A percentile compares a stretch with the other conserved stretches of the same genome.
These are phyloP conservation scores for Exephanes ischioxanthus DNA, from an alignment of 2,888 invertebrate genomes.

Conservation along the genomic window DNA sequence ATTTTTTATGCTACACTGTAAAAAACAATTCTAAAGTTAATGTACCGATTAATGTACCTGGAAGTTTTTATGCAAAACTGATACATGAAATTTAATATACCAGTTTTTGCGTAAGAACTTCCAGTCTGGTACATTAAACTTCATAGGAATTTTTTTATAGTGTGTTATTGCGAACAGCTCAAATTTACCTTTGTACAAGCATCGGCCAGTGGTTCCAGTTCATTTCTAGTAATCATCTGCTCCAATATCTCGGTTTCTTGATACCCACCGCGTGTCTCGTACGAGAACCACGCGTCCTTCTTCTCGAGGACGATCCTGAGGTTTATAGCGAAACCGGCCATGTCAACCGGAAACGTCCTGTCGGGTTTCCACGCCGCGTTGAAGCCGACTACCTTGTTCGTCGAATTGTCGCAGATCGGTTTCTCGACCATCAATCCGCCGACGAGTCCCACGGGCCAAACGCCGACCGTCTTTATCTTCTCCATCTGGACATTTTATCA, in stretches of 20 bases:
- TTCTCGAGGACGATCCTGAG: constrained; percentile 90
- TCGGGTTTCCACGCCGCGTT: constrained; percentile 95
- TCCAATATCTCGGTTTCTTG: constrained; percentile 95
- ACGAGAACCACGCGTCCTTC: constrained; percentile 92
- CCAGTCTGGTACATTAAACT: too few species aligned
- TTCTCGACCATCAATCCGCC: constrained; percentile 97
- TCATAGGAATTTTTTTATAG: too few species aligned
- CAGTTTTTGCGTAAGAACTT: too few species aligned
- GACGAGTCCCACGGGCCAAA: constrained; percentile 98
- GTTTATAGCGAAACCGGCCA: constrained; percentile 98
- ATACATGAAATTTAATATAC: too few species aligned
- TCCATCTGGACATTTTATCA: constrained; percentile 88
- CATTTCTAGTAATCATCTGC: constrained; percentile 89
- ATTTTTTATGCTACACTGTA: neutral
- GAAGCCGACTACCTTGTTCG: constrained; percentile 88
- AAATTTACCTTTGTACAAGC: constrained; percentile 91
- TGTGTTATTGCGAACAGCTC: neutral
- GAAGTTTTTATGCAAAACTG: too few species aligned
- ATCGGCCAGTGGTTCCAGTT: constrained; percentile 96
- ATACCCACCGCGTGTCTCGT: constrained; percentile 94
- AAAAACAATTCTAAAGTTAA: neutral
- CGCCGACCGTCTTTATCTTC: constrained; percentile 93
- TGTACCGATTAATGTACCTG: too few species aligned
- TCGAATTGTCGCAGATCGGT: constrained; percentile 90
- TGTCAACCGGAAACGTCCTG: constrained; percentile 97